Evolutionary conservation across 2,113 vertebrate species (phyloP).

Genomic region (Thunnus thynnus): DNA sequence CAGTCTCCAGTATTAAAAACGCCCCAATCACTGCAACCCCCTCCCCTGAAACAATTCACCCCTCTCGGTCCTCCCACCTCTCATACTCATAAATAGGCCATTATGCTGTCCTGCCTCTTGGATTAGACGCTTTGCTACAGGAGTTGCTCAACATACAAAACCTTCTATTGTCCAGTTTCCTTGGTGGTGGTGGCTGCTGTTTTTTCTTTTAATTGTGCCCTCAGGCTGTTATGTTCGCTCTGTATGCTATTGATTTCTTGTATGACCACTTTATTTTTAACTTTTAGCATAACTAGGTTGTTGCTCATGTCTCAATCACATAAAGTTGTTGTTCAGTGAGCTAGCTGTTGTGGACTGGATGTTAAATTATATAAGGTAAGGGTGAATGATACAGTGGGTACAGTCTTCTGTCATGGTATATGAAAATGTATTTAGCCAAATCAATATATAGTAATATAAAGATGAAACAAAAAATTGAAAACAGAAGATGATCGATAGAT

Average conservation of each 20-base stretch:
- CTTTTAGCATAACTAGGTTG: slow-evolving; percentile 12
- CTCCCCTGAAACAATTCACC: slow-evolving; percentile 66
- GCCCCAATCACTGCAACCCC: slow-evolving; percentile 43
- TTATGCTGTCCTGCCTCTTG: slow-evolving; percentile 69
- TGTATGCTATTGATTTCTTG: background rate
- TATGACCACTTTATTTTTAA: slow-evolving; percentile 28
- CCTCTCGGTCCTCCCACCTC: slow-evolving; percentile 66
- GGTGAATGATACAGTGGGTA: background rate
- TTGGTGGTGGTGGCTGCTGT: slow-evolving; percentile 27
- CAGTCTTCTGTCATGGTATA: background rate
- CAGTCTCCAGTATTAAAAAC: slow-evolving; percentile 44
- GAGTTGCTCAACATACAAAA: slow-evolving; percentile 74
- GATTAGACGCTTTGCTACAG: slow-evolving; percentile 74
- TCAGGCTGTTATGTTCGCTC: background rate
- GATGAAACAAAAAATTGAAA: no score
- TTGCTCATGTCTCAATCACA: background rate
- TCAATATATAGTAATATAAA: no score
- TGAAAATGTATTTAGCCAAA: background rate
- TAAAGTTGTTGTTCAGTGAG: slow-evolving; percentile 1
- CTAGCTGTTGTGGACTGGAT: slow-evolving; percentile 14
- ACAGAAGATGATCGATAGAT: no score
- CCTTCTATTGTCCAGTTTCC: slow-evolving; percentile 67
- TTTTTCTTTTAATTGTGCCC: slow-evolving; percentile 43
- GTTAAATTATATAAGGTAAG: no score
- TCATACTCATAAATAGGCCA: slow-evolving; percentile 75